These are phyloP conservation scores for Chaenogobius annularis DNA, from an alignment of 2,113 vertebrate species.

Conservation along the genomic window DNA sequence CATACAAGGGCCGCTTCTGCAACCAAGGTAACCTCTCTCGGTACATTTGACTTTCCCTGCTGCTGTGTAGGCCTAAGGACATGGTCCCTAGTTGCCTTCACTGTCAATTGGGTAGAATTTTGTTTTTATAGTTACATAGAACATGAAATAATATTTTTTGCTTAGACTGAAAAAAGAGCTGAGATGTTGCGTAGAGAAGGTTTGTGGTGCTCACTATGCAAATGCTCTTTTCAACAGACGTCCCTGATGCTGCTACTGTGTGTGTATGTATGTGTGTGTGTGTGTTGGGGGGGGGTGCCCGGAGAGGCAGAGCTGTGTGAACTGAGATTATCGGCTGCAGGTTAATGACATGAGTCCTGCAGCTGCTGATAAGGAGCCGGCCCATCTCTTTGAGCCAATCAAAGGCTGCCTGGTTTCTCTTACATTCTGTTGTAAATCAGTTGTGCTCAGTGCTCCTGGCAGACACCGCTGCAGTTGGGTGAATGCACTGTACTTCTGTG, in stretches of 20 bases:
- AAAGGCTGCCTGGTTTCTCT: slow-evolving; percentile 60
- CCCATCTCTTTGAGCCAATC: slow-evolving; percentile 54
- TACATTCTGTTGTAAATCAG: slow-evolving; percentile 21
- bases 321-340: slow-evolving; percentile 50
- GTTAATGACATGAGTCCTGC: slow-evolving; percentile 65
- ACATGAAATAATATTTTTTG: neutral
- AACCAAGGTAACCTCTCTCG: slow-evolving; percentile 86
- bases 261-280: neutral
- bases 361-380: slow-evolving; percentile 62
- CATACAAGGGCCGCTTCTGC: slow-evolving; percentile 90
- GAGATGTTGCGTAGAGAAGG: neutral
- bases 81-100: neutral
- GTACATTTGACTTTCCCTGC: neutral
- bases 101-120: neutral
- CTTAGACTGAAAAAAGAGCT: neutral
- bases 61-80: neutral
- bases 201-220: neutral
- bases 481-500: slow-evolving; percentile 2
- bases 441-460: neutral
- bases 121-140: neutral
- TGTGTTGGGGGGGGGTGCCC: neutral
- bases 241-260: slow-evolving; percentile 2
- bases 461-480: neutral
- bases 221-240: neutral
- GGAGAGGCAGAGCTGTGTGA: neutral